Evolutionary conservation across 2,888 invertebrate genomes (phyloP).

Genomic region (Tiliacea citrago): DNA sequence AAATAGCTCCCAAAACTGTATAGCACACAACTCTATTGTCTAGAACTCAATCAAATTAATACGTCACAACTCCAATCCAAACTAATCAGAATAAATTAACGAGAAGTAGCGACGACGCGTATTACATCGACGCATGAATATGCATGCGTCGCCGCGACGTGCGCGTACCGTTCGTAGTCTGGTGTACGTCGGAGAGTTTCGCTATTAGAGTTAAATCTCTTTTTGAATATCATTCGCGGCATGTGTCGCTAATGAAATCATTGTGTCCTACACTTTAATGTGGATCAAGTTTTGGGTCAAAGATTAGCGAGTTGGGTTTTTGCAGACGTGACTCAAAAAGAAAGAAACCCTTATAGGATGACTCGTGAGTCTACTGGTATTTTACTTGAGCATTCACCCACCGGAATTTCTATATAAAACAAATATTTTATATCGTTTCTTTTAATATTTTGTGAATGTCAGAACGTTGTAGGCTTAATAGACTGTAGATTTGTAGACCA

Average conservation of each 20-base stretch:
- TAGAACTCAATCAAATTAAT: conserved; percentile 56
- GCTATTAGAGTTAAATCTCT: conserved; percentile 72
- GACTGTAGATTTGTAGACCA: too few relatives aligned
- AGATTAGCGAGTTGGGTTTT: conserved; percentile 46
- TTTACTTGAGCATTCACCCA: too few relatives aligned
- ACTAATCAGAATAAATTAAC: conserved; percentile 76
- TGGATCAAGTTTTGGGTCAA: conserved; percentile 68
- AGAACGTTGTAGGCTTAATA: too few relatives aligned
- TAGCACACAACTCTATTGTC: conserved; percentile 33
- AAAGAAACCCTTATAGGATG: too few relatives aligned
- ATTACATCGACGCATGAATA: conserved; percentile 76
- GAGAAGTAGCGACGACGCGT: conserved; percentile 70
- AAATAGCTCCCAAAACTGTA: not conserved
- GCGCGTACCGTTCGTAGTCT: conserved; percentile 67
- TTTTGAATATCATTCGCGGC: conserved; percentile 74
- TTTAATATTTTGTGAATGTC: too few relatives aligned
- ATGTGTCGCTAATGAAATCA: conserved; percentile 77
- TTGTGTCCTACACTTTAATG: conserved; percentile 68
- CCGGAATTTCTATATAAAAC: too few relatives aligned
- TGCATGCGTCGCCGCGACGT: conserved; percentile 67
- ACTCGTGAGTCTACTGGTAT: too few relatives aligned
- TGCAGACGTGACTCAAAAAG: conserved; percentile 43
- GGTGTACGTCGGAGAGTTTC: conserved; percentile 67
- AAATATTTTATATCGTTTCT: too few relatives aligned
- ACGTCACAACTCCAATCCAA: conserved; percentile 60